Base-by-base conservation (phyloP, 2,797 vertebrate genomes). In the Eulemur rubriventer region DNA sequence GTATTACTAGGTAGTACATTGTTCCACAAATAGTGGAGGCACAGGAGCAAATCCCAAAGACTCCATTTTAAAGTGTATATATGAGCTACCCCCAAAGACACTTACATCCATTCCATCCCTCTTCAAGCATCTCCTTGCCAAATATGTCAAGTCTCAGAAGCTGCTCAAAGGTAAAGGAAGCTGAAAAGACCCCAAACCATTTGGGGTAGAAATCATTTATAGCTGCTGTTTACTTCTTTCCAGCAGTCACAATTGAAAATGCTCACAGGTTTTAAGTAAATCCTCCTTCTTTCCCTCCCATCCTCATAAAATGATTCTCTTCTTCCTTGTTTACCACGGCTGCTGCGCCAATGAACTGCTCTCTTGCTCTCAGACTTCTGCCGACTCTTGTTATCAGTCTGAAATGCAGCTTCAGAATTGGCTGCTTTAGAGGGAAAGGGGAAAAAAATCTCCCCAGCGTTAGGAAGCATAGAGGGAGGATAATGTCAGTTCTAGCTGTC, bases 351-450 rank as follows among this genome's bases (percentile, higher is more conserved):
- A 33, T 20, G 48, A 75, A 61, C 30, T 57, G 69, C 30, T 13
- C 33, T 67, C 85, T 57, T 82, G 87, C 65, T 93, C 84, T 65
- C 24, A 35, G 93, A 84, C 67, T 90, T 91, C 89, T 75, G 70
- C 52, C 0, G 3, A 69, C 50, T 57, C 76, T 55, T 75, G 59
- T 89, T 70, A 84, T 63, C 78, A 67, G 48, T 93, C 55, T 70
- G 93, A 69, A 92, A 50, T 57, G 22, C 55, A 57, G 22, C 22
- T 57, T 57, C 22, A 57, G 38, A 82, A 96, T 7, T 33, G 73
- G 86, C 46, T 95, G n/a, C 65, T 94, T 83, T 63, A 76, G 87
- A 76, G 87, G 41, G 13, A 69, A 88, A 78, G 48, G 28, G 18
- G 55, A 3, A 1, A 65, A 73, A 73, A 82, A n/a, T 70, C 65